A percentile compares a stretch with the other conserved stretches of the same genome.
Evolutionary conservation across 2,888 invertebrate genomes (phyloP).

Genomic region (Ecdyonurus torrentis): DNA sequence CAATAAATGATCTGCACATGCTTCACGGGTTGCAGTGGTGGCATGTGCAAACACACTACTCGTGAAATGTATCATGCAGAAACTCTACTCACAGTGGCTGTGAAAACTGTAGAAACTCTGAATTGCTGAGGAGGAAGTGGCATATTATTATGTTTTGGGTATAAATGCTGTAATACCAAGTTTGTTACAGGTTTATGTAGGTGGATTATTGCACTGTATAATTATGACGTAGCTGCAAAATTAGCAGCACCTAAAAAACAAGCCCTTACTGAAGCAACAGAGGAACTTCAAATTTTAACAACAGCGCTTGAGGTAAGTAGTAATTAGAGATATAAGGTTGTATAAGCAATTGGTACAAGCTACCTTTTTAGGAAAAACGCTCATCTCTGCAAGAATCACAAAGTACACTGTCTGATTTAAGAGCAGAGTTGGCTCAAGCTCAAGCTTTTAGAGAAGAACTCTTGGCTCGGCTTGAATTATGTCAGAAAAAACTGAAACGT

Average conservation of each 20-base stretch:
- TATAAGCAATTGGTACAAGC: not conserved
- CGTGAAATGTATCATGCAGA: no score
- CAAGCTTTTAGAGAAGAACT: slow-evolving; percentile 21
- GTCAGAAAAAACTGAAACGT: slow-evolving; percentile 31
- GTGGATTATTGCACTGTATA: slow-evolving; percentile 90
- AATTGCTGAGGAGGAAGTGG: no score
- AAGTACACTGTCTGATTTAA: not conserved
- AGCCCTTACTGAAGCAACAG: slow-evolving; percentile 75
- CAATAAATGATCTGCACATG: no score
- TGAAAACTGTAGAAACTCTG: no score
- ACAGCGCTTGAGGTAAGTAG: slow-evolving; percentile 61
- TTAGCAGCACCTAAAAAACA: slow-evolving; percentile 86
- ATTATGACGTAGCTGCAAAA: slow-evolving; percentile 86
- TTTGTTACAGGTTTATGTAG: slow-evolving; percentile 50
- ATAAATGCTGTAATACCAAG: not conserved
- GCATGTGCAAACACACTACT: no score
- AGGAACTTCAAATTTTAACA: slow-evolving; percentile 56
- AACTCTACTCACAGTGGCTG: no score
- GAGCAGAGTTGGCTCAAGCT: not conserved
- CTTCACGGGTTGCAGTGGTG: no score
- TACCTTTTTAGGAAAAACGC: not conserved
- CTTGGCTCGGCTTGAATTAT: slow-evolving; percentile 32
- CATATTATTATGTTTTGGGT: no score
- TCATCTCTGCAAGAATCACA: not conserved
- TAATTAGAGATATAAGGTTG: no score